Evolutionary conservation across 1,140 invertebrate genomes (phyloP), one percentile per base, ranked within the genome.

Genomic region (Zaprionus capensis): DNA sequence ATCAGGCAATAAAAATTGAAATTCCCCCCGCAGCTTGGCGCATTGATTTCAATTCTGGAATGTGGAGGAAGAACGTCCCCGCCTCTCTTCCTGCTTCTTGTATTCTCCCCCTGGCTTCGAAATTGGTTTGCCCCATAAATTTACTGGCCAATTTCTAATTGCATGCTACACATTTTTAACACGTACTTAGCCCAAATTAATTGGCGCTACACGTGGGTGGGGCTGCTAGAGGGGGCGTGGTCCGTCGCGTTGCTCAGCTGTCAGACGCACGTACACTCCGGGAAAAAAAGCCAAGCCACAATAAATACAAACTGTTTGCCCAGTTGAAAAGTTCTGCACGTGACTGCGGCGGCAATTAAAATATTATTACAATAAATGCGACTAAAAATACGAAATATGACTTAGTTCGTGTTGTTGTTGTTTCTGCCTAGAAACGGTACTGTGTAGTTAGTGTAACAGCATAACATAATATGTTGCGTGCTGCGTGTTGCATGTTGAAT

Each of bases 321-420:
- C 67, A 51, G 72, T 56, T 76, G 41, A 64, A 58, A 87, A 74
- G 55, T 78, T 78, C 77, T 79, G 77, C 77, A 79, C 77, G 77
- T 79, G 77, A 79, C 77, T 79, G 62, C 72, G 62, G 65, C 66
- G 22, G 69, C 84, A 87, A 87, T 87, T 87, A 88, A 87, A 87
- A 87, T 87, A 88, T 79, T 88, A 88, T 88, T 81, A 87, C 85
- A 90, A 87, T 80, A 87, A 88, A 86, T 82, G 75, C 58, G 31
- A 82, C 59, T 79, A 85, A 66, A 74, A 73, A 66, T 71, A 62
- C 38, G 26, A 56, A 58, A 24, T 17, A 5, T n/a, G 5, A n/a
- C 15, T 44, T 5, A 38, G 41, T 44, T 44, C 1, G 26, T 44
- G 36, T 61, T 73, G 57, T 5, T 55, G 17, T 70, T 77, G 71